phyloP scores from a whole-genome alignment of 2,797 vertebrate genomes.

The Podargus strigoides region DNA sequence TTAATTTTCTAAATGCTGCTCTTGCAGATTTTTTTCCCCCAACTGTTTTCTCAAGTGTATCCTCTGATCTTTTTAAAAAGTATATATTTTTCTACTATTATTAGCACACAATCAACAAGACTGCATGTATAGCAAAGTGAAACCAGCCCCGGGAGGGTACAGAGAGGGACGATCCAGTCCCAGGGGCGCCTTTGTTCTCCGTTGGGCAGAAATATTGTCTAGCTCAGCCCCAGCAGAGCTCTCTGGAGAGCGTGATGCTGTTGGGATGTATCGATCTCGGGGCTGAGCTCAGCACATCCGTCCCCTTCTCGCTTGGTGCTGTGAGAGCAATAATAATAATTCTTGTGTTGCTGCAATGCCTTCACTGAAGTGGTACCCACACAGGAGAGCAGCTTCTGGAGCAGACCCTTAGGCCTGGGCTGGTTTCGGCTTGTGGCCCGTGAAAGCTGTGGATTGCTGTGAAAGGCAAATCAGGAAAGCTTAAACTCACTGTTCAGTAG shows the following conservation, averaged over 20 bases:
- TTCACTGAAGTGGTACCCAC: background rate
- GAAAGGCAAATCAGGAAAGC: background rate
- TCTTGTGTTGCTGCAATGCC: background rate
- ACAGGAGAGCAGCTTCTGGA: background rate
- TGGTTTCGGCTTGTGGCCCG: rapidly evolving
- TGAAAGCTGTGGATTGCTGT: background rate
- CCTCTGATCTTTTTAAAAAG: background rate
- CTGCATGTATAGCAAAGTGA: background rate
- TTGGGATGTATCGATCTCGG: background rate
- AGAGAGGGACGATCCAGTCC: background rate
- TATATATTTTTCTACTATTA: background rate
- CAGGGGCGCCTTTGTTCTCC: background rate
- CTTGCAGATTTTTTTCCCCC: background rate
- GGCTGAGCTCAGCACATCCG: background rate
- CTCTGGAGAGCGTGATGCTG: background rate
- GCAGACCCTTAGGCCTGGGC: background rate
- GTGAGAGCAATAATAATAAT: background rate
- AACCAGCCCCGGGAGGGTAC: background rate
- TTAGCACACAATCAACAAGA: background rate
- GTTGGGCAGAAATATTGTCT: background rate
- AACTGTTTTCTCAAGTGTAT: background rate
- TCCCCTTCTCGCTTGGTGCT: background rate
- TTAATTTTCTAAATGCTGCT: background rate
- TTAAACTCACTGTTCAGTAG: background rate
- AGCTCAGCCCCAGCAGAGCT: background rate